A percentile compares a stretch with the other conserved stretches of the same genome.
phyloP scores from a whole-genome alignment of 2,888 invertebrate genomes.

The Lithophane semibrunnea region DNA sequence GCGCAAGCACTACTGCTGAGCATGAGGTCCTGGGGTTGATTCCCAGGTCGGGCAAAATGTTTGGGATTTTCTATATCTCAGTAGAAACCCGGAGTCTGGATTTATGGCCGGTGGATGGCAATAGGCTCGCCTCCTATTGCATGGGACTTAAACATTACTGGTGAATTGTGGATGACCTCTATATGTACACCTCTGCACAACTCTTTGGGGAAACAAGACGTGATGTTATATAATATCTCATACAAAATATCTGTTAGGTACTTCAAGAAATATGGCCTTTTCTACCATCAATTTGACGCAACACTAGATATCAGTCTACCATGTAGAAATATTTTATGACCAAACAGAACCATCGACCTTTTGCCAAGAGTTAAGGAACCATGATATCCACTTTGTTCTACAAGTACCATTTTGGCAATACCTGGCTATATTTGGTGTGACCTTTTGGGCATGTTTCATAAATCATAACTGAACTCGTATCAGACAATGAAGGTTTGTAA shows the following conservation, averaged over 20 bases:
- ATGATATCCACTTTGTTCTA: slow-evolving; percentile 60
- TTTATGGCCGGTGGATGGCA: too few relatives aligned
- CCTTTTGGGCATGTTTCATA: slow-evolving; percentile 78
- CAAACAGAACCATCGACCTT: slow-evolving; percentile 67
- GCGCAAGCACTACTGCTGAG: too few relatives aligned
- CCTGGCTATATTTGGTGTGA: slow-evolving; percentile 78
- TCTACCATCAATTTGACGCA: neutral
- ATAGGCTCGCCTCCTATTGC: too few relatives aligned
- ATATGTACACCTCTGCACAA: too few relatives aligned
- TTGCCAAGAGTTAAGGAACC: slow-evolving; percentile 71
- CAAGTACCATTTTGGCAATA: slow-evolving; percentile 76
- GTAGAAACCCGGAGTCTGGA: too few relatives aligned
- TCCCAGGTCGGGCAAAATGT: too few relatives aligned
- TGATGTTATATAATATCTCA: neutral
- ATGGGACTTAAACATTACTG: too few relatives aligned
- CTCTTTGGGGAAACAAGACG: too few relatives aligned
- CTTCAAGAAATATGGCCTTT: neutral
- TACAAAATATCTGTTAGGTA: neutral
- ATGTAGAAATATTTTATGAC: slow-evolving; percentile 24
- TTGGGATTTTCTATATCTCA: too few relatives aligned
- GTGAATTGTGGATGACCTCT: too few relatives aligned
- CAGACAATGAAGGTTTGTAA: slow-evolving; percentile 62
- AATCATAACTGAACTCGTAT: slow-evolving; percentile 74
- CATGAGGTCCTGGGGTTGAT: too few relatives aligned
- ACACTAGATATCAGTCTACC: neutral